A percentile compares a stretch with the other conserved stretches of the same genome.
These are phyloP conservation scores for Zhengitettix transpicula DNA, from an alignment of 2,888 invertebrate species.

Conservation along the genomic window DNA sequence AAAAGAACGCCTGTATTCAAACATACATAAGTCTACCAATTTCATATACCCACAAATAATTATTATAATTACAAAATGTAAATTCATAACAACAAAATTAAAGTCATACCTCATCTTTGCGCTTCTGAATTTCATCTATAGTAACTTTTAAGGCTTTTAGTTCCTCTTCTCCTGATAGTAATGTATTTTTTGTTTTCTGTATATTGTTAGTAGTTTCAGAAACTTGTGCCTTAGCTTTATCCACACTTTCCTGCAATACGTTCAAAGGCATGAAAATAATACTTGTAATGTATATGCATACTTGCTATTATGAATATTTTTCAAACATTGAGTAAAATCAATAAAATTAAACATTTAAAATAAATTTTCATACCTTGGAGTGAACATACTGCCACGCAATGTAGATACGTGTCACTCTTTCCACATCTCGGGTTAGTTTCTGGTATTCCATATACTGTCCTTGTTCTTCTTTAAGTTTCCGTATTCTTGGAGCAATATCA, in stretches of 20 bases:
- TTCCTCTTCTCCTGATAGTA: slow-evolving; percentile 36
- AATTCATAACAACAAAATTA: no score
- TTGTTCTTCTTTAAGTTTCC: slow-evolving; percentile 71
- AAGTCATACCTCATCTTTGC: slow-evolving; percentile 42
- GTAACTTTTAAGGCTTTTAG: slow-evolving; percentile 36
- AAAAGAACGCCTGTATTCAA: no score
- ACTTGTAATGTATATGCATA: no score
- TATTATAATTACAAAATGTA: no score
- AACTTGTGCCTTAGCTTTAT: neutral
- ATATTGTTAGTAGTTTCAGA: slow-evolving; percentile 29
- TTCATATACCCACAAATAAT: no score
- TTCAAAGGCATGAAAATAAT: no score
- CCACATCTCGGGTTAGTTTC: slow-evolving; percentile 64
- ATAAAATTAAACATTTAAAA: slow-evolving; percentile 6
- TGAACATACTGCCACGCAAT: slow-evolving; percentile 52
- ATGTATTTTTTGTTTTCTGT: slow-evolving; percentile 32
- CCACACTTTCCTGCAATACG: neutral
- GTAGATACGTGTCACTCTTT: slow-evolving; percentile 57
- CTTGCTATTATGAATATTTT: no score
- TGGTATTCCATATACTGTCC: slow-evolving; percentile 75
- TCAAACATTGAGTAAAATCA: neutral
- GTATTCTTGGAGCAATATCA: slow-evolving; percentile 79
- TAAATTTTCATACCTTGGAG: neutral
- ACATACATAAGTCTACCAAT: no score
- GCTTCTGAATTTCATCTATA: slow-evolving; percentile 42